Evolutionary conservation across 2,888 invertebrate genomes (phyloP).

Genomic region (Hyles lineata): DNA sequence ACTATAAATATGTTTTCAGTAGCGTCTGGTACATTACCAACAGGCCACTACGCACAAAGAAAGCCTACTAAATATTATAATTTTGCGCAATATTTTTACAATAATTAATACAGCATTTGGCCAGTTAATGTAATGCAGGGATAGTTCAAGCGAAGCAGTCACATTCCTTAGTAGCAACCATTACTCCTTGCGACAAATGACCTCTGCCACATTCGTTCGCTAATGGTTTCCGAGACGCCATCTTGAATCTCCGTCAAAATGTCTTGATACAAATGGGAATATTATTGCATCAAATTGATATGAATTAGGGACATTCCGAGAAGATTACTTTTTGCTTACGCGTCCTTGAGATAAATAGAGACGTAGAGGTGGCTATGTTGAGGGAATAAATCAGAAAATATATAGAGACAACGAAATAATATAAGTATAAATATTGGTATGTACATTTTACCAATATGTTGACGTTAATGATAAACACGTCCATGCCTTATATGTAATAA

Average conservation of each 20-base stretch:
- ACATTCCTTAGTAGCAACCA: conserved; percentile 41
- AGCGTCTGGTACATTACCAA: neutral
- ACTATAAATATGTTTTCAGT: no score
- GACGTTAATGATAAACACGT: no score
- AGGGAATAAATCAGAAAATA: neutral
- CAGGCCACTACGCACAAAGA: neutral
- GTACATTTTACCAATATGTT: no score
- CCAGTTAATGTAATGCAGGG: conserved; percentile 27
- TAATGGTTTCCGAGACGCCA: conserved; percentile 55
- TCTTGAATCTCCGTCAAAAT: conserved; percentile 47
- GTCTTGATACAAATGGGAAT: conserved; percentile 36
- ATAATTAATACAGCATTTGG: conserved; percentile 28
- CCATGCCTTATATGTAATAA: no score
- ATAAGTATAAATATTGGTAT: neutral
- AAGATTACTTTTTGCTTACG: neutral
- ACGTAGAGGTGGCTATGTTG: neutral
- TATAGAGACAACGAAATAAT: neutral
- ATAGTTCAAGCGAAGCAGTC: conserved; percentile 33
- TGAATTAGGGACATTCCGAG: conserved; percentile 14
- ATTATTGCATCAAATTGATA: conserved; percentile 36
- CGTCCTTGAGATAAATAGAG: neutral
- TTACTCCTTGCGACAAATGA: conserved; percentile 57
- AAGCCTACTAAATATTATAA: neutral
- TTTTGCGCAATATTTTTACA: neutral
- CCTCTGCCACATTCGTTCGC: conserved; percentile 50